A percentile compares a stretch with the other conserved stretches of the same genome.
These are phyloP conservation scores for Neolamprologus devosi DNA, from an alignment of 2,113 vertebrate species.

Conservation along the genomic window DNA sequence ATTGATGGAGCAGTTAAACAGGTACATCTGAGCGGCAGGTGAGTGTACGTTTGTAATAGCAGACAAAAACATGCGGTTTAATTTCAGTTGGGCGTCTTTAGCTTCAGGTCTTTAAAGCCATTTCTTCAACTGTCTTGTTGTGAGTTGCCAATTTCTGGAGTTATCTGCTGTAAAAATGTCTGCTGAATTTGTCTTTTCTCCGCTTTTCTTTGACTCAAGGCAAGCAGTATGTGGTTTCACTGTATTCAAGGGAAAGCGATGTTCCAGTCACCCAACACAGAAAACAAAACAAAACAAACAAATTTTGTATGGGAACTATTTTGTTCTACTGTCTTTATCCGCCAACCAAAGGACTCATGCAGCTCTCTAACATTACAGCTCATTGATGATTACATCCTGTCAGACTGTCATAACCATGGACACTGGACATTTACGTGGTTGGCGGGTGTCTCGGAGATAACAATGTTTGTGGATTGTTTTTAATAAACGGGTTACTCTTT, in stretches of 20 bases:
- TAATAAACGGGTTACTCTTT: not conserved
- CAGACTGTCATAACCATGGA: not conserved
- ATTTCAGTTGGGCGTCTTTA: not conserved
- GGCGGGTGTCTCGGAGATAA: rapidly evolving
- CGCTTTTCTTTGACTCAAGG: not conserved
- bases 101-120: not conserved
- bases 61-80: not conserved
- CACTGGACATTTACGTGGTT: not conserved
- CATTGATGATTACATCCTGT: not conserved
- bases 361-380: not conserved
- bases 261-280: not conserved
- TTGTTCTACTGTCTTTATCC: not conserved
- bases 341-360: not conserved
- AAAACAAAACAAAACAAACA: not conserved
- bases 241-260: not conserved
- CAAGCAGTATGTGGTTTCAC: rapidly evolving
- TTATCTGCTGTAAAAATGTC: not conserved
- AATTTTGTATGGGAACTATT: rapidly evolving
- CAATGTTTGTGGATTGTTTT: not conserved
- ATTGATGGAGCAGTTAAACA: not conserved
- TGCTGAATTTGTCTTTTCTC: not conserved
- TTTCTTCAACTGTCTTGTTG: not conserved
- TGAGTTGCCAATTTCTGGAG: not conserved
- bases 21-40: not conserved
- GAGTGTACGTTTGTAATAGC: not conserved